Percentiles rank a stretch among this genome's conserved stretches.
phyloP scores from a whole-genome alignment of 2,797 vertebrate genomes.

The Oreochromis mossambicus region DNA sequence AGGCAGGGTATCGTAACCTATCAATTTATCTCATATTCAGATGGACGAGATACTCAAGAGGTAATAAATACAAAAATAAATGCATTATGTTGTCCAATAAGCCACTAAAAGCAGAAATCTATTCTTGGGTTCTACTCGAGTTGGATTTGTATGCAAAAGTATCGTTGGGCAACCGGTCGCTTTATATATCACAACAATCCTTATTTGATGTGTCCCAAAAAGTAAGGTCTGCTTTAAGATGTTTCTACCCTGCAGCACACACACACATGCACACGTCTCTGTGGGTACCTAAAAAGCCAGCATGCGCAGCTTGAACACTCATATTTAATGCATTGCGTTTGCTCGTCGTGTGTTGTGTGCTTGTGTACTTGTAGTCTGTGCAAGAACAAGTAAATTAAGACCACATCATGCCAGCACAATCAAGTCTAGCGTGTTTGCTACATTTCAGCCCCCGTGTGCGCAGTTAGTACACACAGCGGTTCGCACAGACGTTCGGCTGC shows the following conservation, averaged over 20 bases:
- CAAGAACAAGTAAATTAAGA: not conserved
- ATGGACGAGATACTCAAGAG: not conserved
- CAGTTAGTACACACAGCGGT: conserved; percentile 5
- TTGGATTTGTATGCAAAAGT: not conserved
- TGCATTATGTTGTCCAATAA: not conserved
- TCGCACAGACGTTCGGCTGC: not conserved
- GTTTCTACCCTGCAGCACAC: not conserved
- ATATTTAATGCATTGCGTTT: conserved; percentile 8
- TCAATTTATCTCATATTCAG: not conserved
- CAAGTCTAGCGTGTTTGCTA: not conserved
- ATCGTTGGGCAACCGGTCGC: not conserved
- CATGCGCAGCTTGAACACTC: not conserved
- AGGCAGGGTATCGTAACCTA: not conserved
- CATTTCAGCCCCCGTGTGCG: not conserved
- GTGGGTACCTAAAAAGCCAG: not conserved
- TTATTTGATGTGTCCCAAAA: not conserved
- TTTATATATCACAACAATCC: not conserved
- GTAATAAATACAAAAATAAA: not conserved
- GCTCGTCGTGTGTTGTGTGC: not conserved
- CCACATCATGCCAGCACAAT: not conserved
- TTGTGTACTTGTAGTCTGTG: not conserved
- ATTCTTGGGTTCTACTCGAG: not conserved
- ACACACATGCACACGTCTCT: not conserved
- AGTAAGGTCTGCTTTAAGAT: not conserved
- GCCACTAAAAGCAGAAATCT: not conserved